Evolutionary conservation across 2,113 vertebrate genomes (phyloP).

Genomic region (Amblyopsis rosae): DNA sequence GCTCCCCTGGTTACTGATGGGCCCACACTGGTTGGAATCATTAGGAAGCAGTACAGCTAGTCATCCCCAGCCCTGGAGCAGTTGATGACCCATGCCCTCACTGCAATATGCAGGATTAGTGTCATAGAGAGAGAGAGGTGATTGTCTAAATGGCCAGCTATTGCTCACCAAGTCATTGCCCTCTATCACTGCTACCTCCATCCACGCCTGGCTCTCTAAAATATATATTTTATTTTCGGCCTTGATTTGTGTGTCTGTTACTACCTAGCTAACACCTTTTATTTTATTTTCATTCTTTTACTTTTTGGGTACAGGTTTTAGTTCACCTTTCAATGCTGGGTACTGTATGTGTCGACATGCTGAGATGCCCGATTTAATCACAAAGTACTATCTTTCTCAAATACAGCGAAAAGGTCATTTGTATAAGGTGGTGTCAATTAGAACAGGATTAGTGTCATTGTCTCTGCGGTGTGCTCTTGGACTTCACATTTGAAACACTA

Average conservation of each 20-base stretch:
- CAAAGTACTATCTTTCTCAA: background rate
- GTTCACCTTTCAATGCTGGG: background rate
- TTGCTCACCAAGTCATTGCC: constrained; percentile 10
- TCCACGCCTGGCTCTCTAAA: background rate
- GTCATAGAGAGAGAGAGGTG: background rate
- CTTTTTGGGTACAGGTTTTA: background rate
- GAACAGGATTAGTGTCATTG: background rate
- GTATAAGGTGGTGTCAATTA: background rate
- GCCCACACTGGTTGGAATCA: constrained; percentile 41
- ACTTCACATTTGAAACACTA: background rate
- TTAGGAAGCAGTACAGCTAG: constrained; percentile 19
- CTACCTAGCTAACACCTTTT: background rate
- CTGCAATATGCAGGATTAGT: background rate
- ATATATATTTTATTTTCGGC: too few relatives aligned
- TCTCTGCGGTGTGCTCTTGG: background rate
- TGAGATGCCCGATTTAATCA: background rate
- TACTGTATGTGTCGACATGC: background rate
- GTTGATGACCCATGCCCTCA: constrained; percentile 29
- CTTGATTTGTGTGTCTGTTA: background rate
- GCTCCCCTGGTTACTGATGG: constrained; percentile 33
- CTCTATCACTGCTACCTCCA: background rate
- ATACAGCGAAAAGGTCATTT: background rate
- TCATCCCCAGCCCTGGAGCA: constrained; percentile 7
- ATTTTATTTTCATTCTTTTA: background rate
- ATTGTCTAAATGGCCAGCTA: background rate